A percentile compares a stretch with the other conserved stretches of the same genome.
Conservation (phyloP, 2,888 invertebrate species). For the Drosophila tripunctata region DNA sequence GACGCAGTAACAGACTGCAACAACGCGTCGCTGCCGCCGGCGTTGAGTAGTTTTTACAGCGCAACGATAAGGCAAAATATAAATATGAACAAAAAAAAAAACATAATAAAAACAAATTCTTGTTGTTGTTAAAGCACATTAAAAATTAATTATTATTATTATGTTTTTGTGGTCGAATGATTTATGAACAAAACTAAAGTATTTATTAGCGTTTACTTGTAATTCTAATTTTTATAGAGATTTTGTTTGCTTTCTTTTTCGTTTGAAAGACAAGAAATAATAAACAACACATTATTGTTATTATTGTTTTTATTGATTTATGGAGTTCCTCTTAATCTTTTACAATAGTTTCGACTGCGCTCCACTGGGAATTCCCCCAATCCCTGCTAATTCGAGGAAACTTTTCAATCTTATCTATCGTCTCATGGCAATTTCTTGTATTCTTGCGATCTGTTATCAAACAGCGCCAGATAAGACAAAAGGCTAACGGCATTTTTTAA, state of each 20-base stretch:
- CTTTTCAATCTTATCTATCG: conserved; percentile 12
- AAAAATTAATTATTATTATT: conserved; percentile 34
- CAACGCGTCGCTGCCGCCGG: conserved; percentile 31
- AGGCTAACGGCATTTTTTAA: conserved; percentile 8
- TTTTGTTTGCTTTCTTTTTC: conserved; percentile 43
- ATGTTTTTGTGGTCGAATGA: conserved; percentile 28
- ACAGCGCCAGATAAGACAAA: conserved; percentile 42
- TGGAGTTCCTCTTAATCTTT: background rate
- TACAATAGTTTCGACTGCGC: background rate
- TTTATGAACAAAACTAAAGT: conserved; percentile 58
- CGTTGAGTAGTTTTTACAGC: conserved; percentile 36
- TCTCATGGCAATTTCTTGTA: conserved; percentile 23
- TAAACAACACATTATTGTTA: conserved; percentile 49
- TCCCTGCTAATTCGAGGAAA: background rate
- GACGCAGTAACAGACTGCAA: conserved; percentile 5
- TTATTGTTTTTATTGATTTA: conserved; percentile 48
- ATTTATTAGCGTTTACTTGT: conserved; percentile 42
- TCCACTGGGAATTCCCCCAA: background rate
- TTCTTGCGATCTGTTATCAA: conserved; percentile 15
- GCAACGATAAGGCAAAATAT: conserved; percentile 47
- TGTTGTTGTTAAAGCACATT: conserved; percentile 20
- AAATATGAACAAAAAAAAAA: conserved; percentile 37
- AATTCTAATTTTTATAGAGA: conserved; percentile 44
- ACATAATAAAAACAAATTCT: background rate
- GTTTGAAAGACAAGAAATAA: conserved; percentile 29